Conservation (phyloP, 1,140 invertebrate genomes). For the Metaphire vulgaris region DNA sequence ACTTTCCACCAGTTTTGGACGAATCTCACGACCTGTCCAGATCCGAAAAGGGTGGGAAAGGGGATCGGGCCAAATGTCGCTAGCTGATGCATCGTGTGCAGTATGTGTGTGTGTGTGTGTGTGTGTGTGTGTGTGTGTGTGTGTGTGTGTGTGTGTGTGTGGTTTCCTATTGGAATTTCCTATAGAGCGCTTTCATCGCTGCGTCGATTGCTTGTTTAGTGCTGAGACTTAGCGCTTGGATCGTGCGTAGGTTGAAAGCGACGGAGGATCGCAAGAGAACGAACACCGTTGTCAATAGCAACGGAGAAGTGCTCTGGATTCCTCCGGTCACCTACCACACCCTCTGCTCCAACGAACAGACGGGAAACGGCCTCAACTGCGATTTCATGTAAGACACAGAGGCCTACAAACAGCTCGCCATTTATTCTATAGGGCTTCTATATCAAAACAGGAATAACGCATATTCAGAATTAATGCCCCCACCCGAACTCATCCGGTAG, state of each 20-base stretch:
- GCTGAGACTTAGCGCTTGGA: too few relatives aligned
- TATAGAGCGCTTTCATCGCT: too few relatives aligned
- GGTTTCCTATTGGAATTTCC: too few relatives aligned
- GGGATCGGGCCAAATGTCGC: too few relatives aligned
- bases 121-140: too few relatives aligned
- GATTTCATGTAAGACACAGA: background rate
- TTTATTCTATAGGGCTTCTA: background rate
- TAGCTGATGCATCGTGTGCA: too few relatives aligned
- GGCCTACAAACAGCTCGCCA: background rate
- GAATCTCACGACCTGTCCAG: too few relatives aligned
- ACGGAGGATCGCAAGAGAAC: background rate
- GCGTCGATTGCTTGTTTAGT: too few relatives aligned
- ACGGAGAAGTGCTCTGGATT: constrained; percentile 11
- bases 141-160: too few relatives aligned
- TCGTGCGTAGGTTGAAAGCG: background rate
- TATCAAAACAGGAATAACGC: background rate
- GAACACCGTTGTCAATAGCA: background rate
- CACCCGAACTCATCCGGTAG: background rate
- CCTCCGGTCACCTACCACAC: background rate
- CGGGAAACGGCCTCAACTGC: background rate
- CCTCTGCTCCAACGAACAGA: background rate
- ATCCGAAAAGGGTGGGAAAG: too few relatives aligned
- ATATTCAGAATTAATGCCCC: background rate
- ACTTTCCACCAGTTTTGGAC: too few relatives aligned
- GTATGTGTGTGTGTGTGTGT: too few relatives aligned